Evolutionary conservation across 2,113 vertebrate genomes (phyloP), one percentile per base, ranked within the genome.

Genomic region (Esox niger): DNA sequence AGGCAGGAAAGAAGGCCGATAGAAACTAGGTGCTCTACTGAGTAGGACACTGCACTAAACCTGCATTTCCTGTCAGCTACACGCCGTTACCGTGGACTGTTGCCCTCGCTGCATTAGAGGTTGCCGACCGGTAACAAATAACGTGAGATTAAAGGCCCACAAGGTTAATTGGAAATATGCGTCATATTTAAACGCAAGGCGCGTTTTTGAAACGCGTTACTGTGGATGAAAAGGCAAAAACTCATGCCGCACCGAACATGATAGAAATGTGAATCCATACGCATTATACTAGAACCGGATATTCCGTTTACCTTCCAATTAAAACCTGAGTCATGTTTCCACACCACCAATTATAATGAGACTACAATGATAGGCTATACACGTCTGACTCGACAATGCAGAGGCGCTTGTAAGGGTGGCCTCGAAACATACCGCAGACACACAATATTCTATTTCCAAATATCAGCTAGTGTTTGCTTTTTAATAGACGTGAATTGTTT

Each of bases 101-200:
- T 43, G 11, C 15, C 38, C 17, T 43, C 38, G 38, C 13, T 4
- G 17, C 17, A 43, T 43, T 4, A 17, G 5, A 43, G 38, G 38
- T 27, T 61, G 38, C 32, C 52, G 56, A 68, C 64, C 68, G 67
- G 66, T 54, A 62, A 52, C 62, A 27, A n/a, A n/a, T n/a, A 64
- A 62, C 26, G 23, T 67, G 67, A 62, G 33, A 57, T 23, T 25
- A 54, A 43, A 43, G 15, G 38, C 17, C 70, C 27, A 63, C 56
- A 23, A 59, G 49, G 29, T 77, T 43, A 33, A 17, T 54, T 54
- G 52, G 23, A 25, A 49, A 43, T 43, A 69, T 54, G 30, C 32
- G 47, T 62, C 70, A 69, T 69, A 80, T 79, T 80, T 61, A 80
- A 82, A 87, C 64, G 46, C 72, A 47, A 55, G 70, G 75, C 76